Evolutionary conservation across 2,113 vertebrate genomes (phyloP), one percentile per base, ranked within the genome.

Genomic region (Himantopus leucocephalus): DNA sequence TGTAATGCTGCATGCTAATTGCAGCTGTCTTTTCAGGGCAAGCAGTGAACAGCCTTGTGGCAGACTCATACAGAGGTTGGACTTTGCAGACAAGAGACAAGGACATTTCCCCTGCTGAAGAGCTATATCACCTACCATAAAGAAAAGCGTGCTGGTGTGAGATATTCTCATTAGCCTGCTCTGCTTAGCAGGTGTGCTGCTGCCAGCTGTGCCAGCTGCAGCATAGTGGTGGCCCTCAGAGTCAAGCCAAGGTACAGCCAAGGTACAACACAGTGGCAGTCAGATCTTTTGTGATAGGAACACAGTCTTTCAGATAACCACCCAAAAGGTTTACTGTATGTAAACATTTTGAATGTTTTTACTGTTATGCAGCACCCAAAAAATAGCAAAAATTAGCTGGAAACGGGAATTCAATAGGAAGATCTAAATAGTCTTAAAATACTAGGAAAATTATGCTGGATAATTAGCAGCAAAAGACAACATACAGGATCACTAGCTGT

Each of bases 141-240:
- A 89, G 62, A 72, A 77, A 89, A 73, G 41, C 0, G 1, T 60
- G 77, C 62, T 85, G 66, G 70, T 82, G 62, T 79, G 92, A 95
- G 81, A 73, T 91, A 55, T 66, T 80, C 86, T 96, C 84, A 94
- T 97, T 95, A 97, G 80, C 18, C 23, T 76, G 48, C 66, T 90
- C 77, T 85, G 56, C 58, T 89, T 91, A 94, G 92, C 84, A 91
- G 96, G 92, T 95, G 91, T 85, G 60, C 83, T 92, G 70, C 86
- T 97, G 71, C 91, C 89, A 85, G 80, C 91, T 91, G 86, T 47
- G 77, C 70, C 92, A 92, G 84, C 84, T 95, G 89, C 70, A 94
- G 37, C 70, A 85, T 70, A 58, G 62, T 82, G 71, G 70, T 91
- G 77, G 62, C 84, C 74, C 72, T 97, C 48, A 85, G 94, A 88